Conservation (phyloP, 2,888 invertebrate genomes). For the Hypolimnas misippus region DNA sequence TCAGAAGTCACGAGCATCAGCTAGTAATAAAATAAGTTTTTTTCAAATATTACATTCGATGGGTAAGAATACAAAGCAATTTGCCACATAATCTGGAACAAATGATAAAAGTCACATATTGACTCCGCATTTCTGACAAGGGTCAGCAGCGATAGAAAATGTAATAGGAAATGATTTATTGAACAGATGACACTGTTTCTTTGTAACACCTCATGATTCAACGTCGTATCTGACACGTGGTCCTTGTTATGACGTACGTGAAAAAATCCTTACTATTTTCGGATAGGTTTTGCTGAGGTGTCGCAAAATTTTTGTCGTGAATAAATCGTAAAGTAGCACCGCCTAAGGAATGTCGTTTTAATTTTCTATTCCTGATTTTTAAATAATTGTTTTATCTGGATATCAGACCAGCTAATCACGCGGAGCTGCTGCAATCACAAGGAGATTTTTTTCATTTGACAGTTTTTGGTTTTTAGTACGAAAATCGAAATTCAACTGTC, state of each 20-base stretch:
- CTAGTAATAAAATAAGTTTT: background rate
- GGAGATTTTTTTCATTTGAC: too few relatives aligned
- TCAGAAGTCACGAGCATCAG: too few relatives aligned
- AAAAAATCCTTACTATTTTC: background rate
- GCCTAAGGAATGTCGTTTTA: too few relatives aligned
- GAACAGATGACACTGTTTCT: slow-evolving; percentile 25
- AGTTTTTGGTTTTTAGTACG: too few relatives aligned
- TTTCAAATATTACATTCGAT: slow-evolving; percentile 3
- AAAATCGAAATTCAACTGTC: too few relatives aligned
- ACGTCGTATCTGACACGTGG: slow-evolving; percentile 15
- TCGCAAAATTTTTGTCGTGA: too few relatives aligned
- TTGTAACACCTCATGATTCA: slow-evolving; percentile 27
- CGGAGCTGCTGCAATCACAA: too few relatives aligned
- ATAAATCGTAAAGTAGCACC: too few relatives aligned
- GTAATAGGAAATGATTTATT: slow-evolving; percentile 59
- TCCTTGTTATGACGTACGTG: background rate
- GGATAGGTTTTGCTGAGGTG: too few relatives aligned
- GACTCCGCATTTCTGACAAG: slow-evolving; percentile 50
- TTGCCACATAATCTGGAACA: slow-evolving; percentile 42
- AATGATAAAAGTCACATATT: slow-evolving; percentile 46
- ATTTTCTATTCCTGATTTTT: too few relatives aligned
- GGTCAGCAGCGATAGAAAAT: slow-evolving; percentile 44
- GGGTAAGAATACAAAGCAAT: slow-evolving; percentile 35
- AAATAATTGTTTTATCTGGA: too few relatives aligned
- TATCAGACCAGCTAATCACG: too few relatives aligned